Conservation (phyloP, 2,888 invertebrate genomes). For the Pseudolycoriella hygida region DNA sequence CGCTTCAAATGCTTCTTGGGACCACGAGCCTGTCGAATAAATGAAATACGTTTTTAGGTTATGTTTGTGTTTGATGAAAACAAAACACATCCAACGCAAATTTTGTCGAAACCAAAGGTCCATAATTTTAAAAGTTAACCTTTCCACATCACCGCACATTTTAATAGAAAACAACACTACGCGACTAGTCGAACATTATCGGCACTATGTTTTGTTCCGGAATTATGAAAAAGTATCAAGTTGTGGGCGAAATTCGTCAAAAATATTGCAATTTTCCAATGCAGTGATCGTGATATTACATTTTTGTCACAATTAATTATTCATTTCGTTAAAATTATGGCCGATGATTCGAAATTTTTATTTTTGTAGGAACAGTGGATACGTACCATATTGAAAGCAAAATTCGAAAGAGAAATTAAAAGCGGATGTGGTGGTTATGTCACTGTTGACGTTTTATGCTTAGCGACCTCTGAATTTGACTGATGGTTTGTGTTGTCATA, state of each 20-base stretch:
- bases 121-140: no score
- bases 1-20: conserved; percentile 99
- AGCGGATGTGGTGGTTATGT: conserved; percentile 10
- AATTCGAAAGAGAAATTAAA: conserved; percentile 19
- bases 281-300: neutral
- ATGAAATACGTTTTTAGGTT: neutral
- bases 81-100: no score
- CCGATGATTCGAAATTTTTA: conserved; percentile 4
- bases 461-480: no score
- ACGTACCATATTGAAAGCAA: conserved; percentile 31
- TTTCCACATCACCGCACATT: no score
- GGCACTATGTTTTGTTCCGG: no score
- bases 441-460: no score
- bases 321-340: neutral
- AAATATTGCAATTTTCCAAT: conserved; percentile 1
- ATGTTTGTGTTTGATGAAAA: no score
- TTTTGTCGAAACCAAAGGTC: no score
- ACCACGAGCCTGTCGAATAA: conserved; percentile 70
- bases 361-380: conserved; percentile 7
- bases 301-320: neutral
- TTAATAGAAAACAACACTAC: no score
- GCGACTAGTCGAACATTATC: no score
- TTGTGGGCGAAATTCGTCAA: neutral
- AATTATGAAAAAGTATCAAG: neutral
- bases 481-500: no score